Conservation (phyloP, 2,113 vertebrate genomes). For the Hippocampus comes region DNA sequence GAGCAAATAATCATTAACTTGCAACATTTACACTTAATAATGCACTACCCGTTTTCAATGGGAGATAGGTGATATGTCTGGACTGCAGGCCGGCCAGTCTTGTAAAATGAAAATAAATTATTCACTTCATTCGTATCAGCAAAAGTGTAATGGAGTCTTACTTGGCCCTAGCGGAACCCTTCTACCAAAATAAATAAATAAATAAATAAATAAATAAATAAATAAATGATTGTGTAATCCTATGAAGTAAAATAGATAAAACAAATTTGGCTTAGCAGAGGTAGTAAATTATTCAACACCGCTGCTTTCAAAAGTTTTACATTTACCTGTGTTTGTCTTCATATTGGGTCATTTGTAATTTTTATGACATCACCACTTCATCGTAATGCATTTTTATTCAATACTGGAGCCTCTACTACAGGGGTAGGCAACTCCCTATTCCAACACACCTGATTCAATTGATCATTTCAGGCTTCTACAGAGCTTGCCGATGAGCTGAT, state of each 20-base stretch:
- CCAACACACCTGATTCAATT: too few species aligned
- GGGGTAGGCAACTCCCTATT: too few species aligned
- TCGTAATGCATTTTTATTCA: conserved; percentile 12
- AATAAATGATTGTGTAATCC: not conserved
- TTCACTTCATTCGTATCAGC: not conserved
- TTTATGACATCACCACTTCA: conserved; percentile 20
- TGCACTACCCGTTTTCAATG: too few species aligned
- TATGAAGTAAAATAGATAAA: not conserved
- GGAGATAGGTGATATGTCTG: too few species aligned
- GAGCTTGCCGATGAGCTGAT: too few species aligned
- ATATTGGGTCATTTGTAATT: not conserved
- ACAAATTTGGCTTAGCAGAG: not conserved
- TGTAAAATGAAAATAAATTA: not conserved
- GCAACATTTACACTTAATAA: too few species aligned
- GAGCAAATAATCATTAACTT: too few species aligned
- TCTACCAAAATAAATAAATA: not conserved
- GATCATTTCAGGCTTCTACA: too few species aligned
- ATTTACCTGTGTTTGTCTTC: too few species aligned
- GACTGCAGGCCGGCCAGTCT: not conserved
- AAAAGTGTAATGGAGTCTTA: not conserved
- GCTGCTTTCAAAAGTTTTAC: not conserved
- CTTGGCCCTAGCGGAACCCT: not conserved
- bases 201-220: too few species aligned
- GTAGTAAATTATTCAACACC: too few species aligned
- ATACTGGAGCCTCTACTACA: not conserved